A percentile compares a stretch with the other conserved stretches of the same genome.
These are phyloP conservation scores for Oncorhynchus keta DNA, from an alignment of 2,113 vertebrate species.

Conservation along the genomic window DNA sequence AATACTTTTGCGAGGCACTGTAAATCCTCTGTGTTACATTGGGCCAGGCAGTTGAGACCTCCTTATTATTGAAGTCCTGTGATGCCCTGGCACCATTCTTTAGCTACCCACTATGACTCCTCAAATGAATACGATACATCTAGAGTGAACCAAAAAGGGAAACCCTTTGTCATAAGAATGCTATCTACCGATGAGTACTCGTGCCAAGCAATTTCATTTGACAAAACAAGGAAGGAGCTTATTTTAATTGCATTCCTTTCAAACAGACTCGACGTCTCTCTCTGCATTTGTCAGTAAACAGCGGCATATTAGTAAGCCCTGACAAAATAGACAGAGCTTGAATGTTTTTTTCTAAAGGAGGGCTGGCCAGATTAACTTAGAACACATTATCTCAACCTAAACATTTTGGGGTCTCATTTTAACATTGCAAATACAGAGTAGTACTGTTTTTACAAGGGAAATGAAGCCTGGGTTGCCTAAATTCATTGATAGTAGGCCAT, in stretches of 20 bases:
- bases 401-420: background rate
- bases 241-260: slow-evolving; percentile 27
- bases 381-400: background rate
- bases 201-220: slow-evolving; percentile 22
- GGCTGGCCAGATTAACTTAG: background rate
- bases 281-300: slow-evolving; percentile 2
- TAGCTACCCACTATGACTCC: background rate
- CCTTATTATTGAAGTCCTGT: too few relatives aligned
- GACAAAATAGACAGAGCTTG: background rate
- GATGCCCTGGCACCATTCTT: background rate
- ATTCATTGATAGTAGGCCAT: too few relatives aligned
- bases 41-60: too few relatives aligned
- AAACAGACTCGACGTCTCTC: slow-evolving; percentile 22
- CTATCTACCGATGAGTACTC: slow-evolving; percentile 16
- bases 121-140: background rate
- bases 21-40: too few relatives aligned
- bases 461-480: too few relatives aligned
- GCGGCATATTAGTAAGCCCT: background rate
- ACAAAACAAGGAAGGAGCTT: slow-evolving; percentile 40
- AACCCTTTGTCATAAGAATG: background rate
- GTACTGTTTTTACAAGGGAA: background rate
- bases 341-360: background rate
- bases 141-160: background rate
- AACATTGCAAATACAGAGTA: background rate
- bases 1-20: too few relatives aligned